Base-by-base conservation (phyloP, 1,140 invertebrate genomes). In the Panonychus citri region DNA sequence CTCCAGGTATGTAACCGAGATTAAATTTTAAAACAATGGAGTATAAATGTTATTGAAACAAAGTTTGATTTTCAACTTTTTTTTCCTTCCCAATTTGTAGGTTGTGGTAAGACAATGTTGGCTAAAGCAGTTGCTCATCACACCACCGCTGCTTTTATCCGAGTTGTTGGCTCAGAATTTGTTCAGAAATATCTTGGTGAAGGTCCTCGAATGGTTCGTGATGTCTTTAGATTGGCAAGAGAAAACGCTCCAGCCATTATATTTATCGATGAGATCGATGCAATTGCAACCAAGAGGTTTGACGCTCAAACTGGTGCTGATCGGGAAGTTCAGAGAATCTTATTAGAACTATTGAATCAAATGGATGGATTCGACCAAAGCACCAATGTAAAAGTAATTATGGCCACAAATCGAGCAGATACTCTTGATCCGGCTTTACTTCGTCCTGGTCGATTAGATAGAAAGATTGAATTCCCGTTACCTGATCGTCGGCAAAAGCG, bases 281-380 rank as follows among this genome's bases (percentile, higher is more conserved):
- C 93, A 24, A 98, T 97, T 66, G 93, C 91, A 26, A 97, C 91
- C 0, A 96, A 96, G 69, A 77, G 93, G 70, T 97, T 97, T 73
- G 91, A 97, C 76, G 91, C 91, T 17, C 91, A 98, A 72, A 98
- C 93, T 63, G 93, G 93, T 64, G 94, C 94, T 57, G 95, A 99
- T 77, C 77, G 95, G 63, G 94, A 99, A 73, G 95, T 99, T 0
- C 95, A 99, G 69, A 79, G 95, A 71, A 99, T 98, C 71, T 70
- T 99, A 3, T 72, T 99, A 3, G 95, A 99, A 67, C 73, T 99
- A 13, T 73, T 99, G 0, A 99, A 99, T 75, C 95, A 99, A 73
- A 98, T 99, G 94, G 95, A 99, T 73, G 95, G 95, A 54, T 99
- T 99, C 73, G 93, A 98, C 76, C 93, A 98, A 72, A 96, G 89